Conservation (phyloP, 2,888 invertebrate genomes). For the Bellardia bayeri region DNA sequence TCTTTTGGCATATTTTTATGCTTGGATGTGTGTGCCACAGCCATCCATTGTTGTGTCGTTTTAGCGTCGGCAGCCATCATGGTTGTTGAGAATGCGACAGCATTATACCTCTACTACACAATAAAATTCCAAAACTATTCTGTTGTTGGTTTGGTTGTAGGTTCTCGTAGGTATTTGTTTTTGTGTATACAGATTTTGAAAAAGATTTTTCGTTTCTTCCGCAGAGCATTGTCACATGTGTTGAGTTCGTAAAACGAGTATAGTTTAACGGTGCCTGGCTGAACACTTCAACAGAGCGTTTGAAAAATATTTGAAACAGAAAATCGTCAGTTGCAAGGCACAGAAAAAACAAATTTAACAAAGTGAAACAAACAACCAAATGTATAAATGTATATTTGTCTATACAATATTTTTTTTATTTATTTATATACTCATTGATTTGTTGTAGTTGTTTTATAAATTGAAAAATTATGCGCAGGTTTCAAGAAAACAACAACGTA, state of each 20-base stretch:
- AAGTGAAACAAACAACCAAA: conserved; percentile 3
- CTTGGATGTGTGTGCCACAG: neutral
- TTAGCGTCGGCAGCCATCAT: conserved; percentile 71
- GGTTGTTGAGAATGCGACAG: conserved; percentile 59
- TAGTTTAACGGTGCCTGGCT: conserved; percentile 58
- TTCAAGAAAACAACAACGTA: neutral
- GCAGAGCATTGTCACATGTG: conserved; percentile 65
- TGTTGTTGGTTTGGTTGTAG: conserved; percentile 13
- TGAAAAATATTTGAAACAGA: conserved; percentile 8
- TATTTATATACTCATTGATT: conserved; percentile 1
- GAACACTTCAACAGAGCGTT: conserved; percentile 37
- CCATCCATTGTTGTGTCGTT: conserved; percentile 9
- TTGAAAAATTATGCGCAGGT: conserved; percentile 34
- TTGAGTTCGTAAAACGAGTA: conserved; percentile 47
- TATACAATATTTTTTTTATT: neutral
- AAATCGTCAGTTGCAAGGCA: neutral
- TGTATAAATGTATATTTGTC: neutral
- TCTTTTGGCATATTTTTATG: neutral
- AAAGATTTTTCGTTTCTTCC: conserved; percentile 36
- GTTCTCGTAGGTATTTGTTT: conserved; percentile 23
- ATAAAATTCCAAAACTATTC: conserved; percentile 12
- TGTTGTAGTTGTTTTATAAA: neutral
- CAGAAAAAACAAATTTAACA: neutral
- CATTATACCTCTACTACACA: conserved; percentile 42
- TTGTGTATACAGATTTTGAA: conserved; percentile 14